Evolutionary conservation across 2,888 invertebrate genomes (phyloP).

Genomic region (Ethmia dodecea): DNA sequence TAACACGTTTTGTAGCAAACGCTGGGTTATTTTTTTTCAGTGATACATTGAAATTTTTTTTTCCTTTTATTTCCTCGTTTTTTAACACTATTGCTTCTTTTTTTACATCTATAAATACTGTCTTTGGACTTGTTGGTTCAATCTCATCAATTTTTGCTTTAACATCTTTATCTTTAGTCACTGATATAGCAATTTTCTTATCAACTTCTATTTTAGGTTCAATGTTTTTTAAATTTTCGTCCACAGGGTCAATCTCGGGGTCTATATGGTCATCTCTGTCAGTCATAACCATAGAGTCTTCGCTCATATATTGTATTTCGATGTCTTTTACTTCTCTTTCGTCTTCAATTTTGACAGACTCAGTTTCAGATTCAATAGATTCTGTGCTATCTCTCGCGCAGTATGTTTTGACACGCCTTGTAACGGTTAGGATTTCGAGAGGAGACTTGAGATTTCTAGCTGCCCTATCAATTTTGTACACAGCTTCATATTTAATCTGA

Average conservation of each 20-base stretch:
- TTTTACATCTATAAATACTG: constrained; percentile 26
- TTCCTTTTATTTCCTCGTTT: constrained; percentile 20
- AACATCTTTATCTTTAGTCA: not conserved
- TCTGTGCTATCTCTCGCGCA: constrained; percentile 15
- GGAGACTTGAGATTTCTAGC: constrained; percentile 24
- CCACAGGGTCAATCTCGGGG: constrained; percentile 2
- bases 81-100: constrained; percentile 22
- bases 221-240: not conserved
- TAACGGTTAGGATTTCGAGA: constrained; percentile 25
- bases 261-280: constrained; percentile 4
- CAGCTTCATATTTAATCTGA: constrained; percentile 24
- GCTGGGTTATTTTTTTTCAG: constrained; percentile 9
- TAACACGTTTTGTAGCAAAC: constrained; percentile 17
- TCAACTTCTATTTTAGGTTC: not conserved
- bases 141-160: constrained; percentile 1
- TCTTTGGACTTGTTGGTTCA: constrained; percentile 21
- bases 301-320: constrained; percentile 9
- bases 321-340: constrained; percentile 17
- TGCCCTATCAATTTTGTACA: constrained; percentile 20
- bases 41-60: constrained; percentile 11
- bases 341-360: constrained; percentile 14
- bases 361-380: constrained; percentile 6
- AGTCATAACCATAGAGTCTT: constrained; percentile 2
- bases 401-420: constrained; percentile 30
- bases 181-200: not conserved